Evolutionary conservation across 35 echinoderm and acorn worm genomes (phyloP).

Genomic region (Anneissia japonica): DNA sequence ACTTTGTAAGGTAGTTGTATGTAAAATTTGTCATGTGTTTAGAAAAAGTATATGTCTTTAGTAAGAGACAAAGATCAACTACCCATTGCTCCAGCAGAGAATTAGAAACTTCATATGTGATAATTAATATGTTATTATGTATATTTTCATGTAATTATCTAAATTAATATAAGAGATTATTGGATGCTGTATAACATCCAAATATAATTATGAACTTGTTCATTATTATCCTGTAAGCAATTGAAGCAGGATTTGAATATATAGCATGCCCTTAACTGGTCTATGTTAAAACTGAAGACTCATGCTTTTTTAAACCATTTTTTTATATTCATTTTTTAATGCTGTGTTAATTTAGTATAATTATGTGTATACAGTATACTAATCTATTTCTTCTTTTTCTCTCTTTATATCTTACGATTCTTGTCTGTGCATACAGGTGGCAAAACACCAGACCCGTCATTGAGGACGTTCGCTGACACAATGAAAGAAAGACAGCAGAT

Average conservation of each 20-base stretch:
- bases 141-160: too few species aligned
- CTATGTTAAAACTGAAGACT: not conserved
- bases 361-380: conserved; percentile 12
- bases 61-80: too few species aligned
- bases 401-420: conserved; percentile 27
- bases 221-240: too few species aligned
- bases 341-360: not conserved
- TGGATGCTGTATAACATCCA: too few species aligned
- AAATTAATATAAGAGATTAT: too few species aligned
- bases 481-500: conserved; percentile 52
- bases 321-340: not conserved
- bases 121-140: too few species aligned
- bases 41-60: not conserved
- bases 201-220: too few species aligned
- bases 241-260: not conserved
- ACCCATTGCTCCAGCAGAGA: too few species aligned
- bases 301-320: not conserved
- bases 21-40: not conserved
- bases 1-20: not conserved
- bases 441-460: conserved; percentile 78
- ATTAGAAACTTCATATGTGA: too few species aligned
- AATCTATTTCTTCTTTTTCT: conserved; percentile 53
- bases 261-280: not conserved
- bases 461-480: conserved; percentile 65
- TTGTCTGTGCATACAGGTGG: conserved; percentile 61